Base-by-base conservation (phyloP, 2,113 vertebrate species). In the Canis aureus region DNA sequence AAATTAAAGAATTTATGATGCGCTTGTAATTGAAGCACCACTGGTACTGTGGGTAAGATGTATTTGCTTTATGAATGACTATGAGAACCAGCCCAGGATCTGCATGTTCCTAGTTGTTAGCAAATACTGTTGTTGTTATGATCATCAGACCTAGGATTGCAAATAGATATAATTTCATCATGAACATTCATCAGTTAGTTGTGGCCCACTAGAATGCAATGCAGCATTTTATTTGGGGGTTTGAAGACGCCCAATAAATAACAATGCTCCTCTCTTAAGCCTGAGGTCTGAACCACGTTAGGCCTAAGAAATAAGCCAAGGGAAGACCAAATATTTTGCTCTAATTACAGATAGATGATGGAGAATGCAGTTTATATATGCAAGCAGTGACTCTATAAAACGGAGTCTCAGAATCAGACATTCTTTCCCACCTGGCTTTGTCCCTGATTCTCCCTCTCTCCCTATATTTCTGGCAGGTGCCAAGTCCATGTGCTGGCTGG, bases 21-120 rank as follows among this genome's bases (percentile, higher is more conserved):
- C 59, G 29, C 78, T 86, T 91, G 13, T 49, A 53, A 25, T 55
- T 27, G 69, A 57, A 76, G 12, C 3, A 27, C 16, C 51, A 16
- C n/a, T 71, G 55, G 27, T 0, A 0, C 12, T 51, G 32, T 11
- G 20, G 12, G 12, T 29, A 4, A 23, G 55, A 8, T 16, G 12
- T 55, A 19, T 38, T 43, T 86, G 80, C 51, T 88, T 80, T n/a
- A 22, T 6, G 55, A 92, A 38, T 38, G 23, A 43, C 59, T 22
- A 17, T 17, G 27, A 15, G 73, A 43, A n/a, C 59, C 22, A 57
- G 32, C 57, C 25, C 55, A 67, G 15, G 16, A 53, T 35, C 60
- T 85, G 69, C 35, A 5, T 10, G 10, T 76, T 35, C 4, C 35
- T 35, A 10, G 25, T n/a, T 20, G 17, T 71, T 73, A 76, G 67